Base-by-base conservation (phyloP, 2,888 invertebrate species). In the Apotomis capreana region DNA sequence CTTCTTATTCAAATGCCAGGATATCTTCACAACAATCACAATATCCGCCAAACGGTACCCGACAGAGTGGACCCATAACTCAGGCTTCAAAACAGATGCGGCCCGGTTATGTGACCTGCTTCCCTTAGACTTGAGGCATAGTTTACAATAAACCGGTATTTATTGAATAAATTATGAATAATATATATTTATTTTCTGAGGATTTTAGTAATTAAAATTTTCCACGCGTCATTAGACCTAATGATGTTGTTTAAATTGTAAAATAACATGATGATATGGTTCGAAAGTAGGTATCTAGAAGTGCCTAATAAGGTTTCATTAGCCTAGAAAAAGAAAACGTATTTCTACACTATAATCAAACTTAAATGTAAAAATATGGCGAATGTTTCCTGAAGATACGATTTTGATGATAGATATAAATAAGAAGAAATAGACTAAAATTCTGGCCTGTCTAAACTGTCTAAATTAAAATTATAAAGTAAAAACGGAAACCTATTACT, bases 101-200 rank as follows among this genome's bases (percentile, higher is more conserved):
- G n/a, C 13, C 54, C 52, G 36, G 58, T 49, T 54, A 15, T 63
- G 63, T 40, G 64, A 64, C 64, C 64, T 54, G 52, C 44, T 67
- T 57, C 58, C 58, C 58, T 46, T 58, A 6, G 44, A 49, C 58
- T 49, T 49, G 49, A 37, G 58, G 58, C 15, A 51, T 67, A 59
- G 26, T 68, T 68, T 68, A 58, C 37, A 51, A 15, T 40, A 12
- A 59, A 68, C 51, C 51, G 59, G 59, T 59, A 12, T 68, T 12
- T 26, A 12, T 68, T 15, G 49, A 49, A 68, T 59, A 57, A 8
- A 49, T 65, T 65, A 65, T 12, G 5, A 36, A 55, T 15, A 49
- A 36, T 0, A 49, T 57, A 36, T 0, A 49, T 57, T 67, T 58
- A 67, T 26, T 2, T 26, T 26, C 26, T 58, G 67, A 13, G 37